Percentiles rank a stretch among this genome's conserved stretches.
phyloP scores from a whole-genome alignment of 2,113 vertebrate species.

The Passer montanus region DNA sequence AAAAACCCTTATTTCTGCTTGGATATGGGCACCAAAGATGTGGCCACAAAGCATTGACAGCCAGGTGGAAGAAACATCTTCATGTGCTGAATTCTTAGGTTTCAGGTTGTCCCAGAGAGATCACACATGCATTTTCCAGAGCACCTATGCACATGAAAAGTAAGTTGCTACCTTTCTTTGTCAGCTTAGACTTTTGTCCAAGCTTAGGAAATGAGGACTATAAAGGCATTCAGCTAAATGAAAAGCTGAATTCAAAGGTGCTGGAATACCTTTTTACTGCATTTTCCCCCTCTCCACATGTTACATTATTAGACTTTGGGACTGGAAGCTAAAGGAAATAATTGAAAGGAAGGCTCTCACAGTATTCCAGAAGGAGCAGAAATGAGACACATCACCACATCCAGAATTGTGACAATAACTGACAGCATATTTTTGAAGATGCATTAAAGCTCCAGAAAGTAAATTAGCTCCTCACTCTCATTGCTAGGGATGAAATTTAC shows the following conservation, averaged over 20 bases:
- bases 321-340: slow-evolving; percentile 23
- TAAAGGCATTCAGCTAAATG: background rate
- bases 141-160: background rate
- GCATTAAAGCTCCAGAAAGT: background rate
- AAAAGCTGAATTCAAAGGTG: slow-evolving; percentile 41
- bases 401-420: background rate
- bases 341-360: slow-evolving; percentile 19
- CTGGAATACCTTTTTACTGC: background rate
- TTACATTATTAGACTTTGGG: background rate
- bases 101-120: background rate
- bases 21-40: background rate
- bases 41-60: background rate
- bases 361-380: background rate
- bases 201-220: background rate
- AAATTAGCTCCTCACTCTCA: background rate
- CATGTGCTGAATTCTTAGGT: background rate
- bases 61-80: background rate
- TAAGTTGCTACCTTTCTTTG: background rate
- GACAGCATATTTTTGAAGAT: background rate
- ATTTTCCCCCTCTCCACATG: background rate
- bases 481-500: background rate
- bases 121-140: background rate
- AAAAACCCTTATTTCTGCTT: background rate
- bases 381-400: background rate
- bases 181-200: background rate